Percentiles rank a stretch among this genome's conserved stretches.
These are phyloP conservation scores for Chascanopsetta lugubris DNA, from an alignment of 2,113 vertebrate species.

Conservation along the genomic window DNA sequence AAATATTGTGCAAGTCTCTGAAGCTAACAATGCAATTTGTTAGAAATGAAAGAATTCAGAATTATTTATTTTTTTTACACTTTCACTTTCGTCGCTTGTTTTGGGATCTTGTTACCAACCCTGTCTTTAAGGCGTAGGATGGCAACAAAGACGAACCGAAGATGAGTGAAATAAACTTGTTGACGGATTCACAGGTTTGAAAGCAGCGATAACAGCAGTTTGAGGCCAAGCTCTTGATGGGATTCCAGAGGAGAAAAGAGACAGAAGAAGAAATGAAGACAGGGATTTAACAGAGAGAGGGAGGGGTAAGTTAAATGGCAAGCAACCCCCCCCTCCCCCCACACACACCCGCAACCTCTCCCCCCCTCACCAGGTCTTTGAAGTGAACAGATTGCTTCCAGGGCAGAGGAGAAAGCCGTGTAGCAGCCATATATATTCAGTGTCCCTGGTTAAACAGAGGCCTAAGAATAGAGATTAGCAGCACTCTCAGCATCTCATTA, in stretches of 20 bases:
- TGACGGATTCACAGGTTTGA: neutral
- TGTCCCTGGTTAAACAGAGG: slow-evolving; percentile 68
- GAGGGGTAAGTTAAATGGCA: slow-evolving; percentile 80
- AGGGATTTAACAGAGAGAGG: slow-evolving; percentile 66
- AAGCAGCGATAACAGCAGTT: too few species aligned
- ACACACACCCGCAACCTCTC: neutral
- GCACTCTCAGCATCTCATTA: slow-evolving; percentile 76
- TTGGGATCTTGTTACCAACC: too few species aligned
- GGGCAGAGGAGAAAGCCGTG: slow-evolving; percentile 54
- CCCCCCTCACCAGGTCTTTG: slow-evolving; percentile 54
- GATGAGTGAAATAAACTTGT: too few species aligned
- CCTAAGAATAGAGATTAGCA: slow-evolving; percentile 76
- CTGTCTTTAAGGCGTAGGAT: too few species aligned
- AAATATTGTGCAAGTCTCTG: too few species aligned
- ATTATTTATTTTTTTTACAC: too few species aligned
- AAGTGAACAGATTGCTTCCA: slow-evolving; percentile 76
- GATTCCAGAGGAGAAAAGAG: slow-evolving; percentile 54
- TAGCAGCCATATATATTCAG: slow-evolving; percentile 68
- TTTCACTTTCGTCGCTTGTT: too few species aligned
- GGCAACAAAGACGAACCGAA: too few species aligned
- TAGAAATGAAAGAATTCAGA: too few species aligned
- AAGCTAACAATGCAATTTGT: too few species aligned
- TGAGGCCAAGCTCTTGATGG: neutral
- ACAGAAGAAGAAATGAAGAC: slow-evolving; percentile 84
- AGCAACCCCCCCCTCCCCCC: neutral